Percentiles rank a stretch among this genome's conserved stretches.
Conservation (phyloP, 1,140 invertebrate species). For the Aphidius gifuensis region DNA sequence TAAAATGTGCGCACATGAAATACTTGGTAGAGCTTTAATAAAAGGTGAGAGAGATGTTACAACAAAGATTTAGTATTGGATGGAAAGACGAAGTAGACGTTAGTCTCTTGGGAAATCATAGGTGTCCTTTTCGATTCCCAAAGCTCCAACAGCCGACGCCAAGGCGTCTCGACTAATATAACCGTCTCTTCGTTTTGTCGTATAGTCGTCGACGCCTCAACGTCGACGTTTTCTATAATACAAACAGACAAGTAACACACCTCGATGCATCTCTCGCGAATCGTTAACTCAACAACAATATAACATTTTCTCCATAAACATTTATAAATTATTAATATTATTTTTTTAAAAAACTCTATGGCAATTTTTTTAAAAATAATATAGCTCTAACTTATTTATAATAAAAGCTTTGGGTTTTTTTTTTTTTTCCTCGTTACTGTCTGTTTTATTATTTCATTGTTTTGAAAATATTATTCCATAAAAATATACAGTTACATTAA, state of each 20-base stretch:
- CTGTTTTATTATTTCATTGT: no score
- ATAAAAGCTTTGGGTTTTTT: no score
- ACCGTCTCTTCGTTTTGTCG: slow-evolving; percentile 6
- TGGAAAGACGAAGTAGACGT: slow-evolving; percentile 20
- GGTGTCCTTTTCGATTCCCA: slow-evolving; percentile 41
- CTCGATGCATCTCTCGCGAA: slow-evolving; percentile 25
- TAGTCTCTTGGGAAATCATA: slow-evolving; percentile 49
- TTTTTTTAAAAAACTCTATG: no score
- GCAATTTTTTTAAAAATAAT: no score
- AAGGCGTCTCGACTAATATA: slow-evolving; percentile 12
- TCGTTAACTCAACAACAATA: slow-evolving; percentile 18
- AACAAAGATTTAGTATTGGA: slow-evolving; percentile 5
- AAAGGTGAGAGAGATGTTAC: not conserved
- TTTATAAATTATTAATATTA: no score
- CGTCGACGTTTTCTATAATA: slow-evolving; percentile 19
- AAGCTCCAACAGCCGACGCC: slow-evolving; percentile 9
- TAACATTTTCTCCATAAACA: no score
- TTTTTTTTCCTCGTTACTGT: no score
- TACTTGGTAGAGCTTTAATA: not conserved
- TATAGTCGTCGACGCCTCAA: not conserved
- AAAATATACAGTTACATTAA: no score
- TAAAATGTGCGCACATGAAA: no score
- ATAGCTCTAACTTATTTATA: no score
- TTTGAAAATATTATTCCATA: no score
- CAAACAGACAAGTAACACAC: slow-evolving; percentile 8